Conservation (phyloP, 1,140 invertebrate genomes). For the Brachionus calyciflorus region DNA sequence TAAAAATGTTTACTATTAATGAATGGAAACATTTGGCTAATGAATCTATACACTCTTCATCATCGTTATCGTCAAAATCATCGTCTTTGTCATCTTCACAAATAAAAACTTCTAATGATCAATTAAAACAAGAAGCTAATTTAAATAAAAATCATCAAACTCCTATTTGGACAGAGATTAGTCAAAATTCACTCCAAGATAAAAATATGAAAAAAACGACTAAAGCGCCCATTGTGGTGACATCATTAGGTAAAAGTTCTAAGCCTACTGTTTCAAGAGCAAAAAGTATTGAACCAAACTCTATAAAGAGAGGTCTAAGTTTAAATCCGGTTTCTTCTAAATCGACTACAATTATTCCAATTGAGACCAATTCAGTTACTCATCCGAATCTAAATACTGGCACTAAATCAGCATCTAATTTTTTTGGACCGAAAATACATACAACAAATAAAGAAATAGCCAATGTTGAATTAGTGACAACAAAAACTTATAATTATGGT, state of each 20-base stretch:
- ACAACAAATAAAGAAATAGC: background rate
- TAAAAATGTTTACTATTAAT: slow-evolving; percentile 19
- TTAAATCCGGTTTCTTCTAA: background rate
- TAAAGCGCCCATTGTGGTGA: background rate
- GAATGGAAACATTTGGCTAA: slow-evolving; percentile 39
- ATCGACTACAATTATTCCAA: background rate
- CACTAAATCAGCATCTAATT: background rate
- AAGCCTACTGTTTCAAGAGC: background rate
- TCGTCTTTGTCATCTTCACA: background rate
- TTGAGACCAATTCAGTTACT: background rate
- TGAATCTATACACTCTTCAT: background rate
- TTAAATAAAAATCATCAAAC: slow-evolving; percentile 8
- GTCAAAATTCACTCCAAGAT: background rate
- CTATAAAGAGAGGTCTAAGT: background rate
- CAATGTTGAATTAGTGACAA: background rate
- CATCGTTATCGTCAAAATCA: background rate
- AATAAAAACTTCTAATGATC: background rate
- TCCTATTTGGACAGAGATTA: slow-evolving; percentile 27
- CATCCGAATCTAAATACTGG: background rate
- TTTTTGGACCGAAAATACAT: slow-evolving; percentile 16
- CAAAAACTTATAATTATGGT: background rate
- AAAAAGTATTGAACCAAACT: slow-evolving; percentile 11
- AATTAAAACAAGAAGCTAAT: background rate
- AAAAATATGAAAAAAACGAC: slow-evolving; percentile 1
- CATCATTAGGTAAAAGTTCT: background rate